phyloP scores from a whole-genome alignment of 2,888 invertebrate genomes.

The Argyra leucocephala region DNA sequence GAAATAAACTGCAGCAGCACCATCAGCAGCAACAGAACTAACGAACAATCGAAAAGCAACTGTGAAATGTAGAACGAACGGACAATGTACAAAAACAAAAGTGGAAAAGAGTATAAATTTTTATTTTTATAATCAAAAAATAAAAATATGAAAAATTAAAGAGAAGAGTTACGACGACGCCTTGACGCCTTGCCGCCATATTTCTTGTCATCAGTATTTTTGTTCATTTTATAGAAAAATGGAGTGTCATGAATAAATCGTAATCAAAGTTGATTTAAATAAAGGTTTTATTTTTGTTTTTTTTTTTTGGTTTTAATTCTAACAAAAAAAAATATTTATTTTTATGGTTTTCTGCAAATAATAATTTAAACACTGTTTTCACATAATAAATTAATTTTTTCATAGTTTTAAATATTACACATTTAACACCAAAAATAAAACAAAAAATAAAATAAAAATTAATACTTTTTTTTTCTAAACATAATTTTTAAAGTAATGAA shows the following conservation, averaged over 20 bases:
- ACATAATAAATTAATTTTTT: too few relatives aligned
- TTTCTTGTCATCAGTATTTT: slow-evolving; percentile 27
- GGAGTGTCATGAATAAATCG: slow-evolving; percentile 7
- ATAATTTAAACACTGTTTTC: too few relatives aligned
- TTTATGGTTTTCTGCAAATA: too few relatives aligned
- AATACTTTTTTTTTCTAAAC: too few relatives aligned
- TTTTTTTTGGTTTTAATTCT: neutral
- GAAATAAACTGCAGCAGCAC: too few relatives aligned
- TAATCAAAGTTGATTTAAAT: slow-evolving; percentile 4
- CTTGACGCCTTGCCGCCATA: slow-evolving; percentile 26
- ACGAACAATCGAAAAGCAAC: too few relatives aligned
- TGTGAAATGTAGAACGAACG: neutral
- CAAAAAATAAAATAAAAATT: too few relatives aligned
- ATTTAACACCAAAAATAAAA: too few relatives aligned
- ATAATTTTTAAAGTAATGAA: too few relatives aligned
- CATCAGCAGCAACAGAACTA: too few relatives aligned
- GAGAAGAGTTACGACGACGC: slow-evolving; percentile 11
- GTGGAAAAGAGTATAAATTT: slow-evolving; percentile 19
- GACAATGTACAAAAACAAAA: slow-evolving; percentile 4
- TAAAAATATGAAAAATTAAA: neutral
- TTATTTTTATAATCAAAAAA: neutral
- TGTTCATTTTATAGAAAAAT: neutral
- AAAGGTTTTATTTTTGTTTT: neutral
- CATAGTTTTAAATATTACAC: too few relatives aligned
- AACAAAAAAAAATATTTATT: neutral